Base-by-base conservation (phyloP, 2,888 invertebrate species). In the Troides oblongomaculatus region DNA sequence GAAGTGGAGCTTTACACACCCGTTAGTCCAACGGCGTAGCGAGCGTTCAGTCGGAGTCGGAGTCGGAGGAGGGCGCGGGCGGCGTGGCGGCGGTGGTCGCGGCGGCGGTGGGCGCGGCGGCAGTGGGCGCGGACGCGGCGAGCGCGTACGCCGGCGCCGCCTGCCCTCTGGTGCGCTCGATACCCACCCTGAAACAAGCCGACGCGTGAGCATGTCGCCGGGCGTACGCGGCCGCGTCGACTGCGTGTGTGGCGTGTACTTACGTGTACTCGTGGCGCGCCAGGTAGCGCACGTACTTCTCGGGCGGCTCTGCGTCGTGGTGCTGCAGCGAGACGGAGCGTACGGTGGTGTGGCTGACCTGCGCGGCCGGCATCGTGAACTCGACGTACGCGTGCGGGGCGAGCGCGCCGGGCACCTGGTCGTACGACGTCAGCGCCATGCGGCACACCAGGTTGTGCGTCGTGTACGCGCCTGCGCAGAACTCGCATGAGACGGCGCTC, bases 341-440 rank as follows among this genome's bases (percentile, higher is more conserved):
- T 76, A 99, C 97, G 56, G 99, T 99, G 68, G 98, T 98, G 89
- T 99, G 99, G 71, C 98, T 98, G 66, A 95, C 96, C 82, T 98
- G 98, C 6, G 97, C 97, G 68, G 98, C 97, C 53, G 99, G 99
- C 99, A 99, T 99, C 63, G 98, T 99, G 90, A 99, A 99, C 90
- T 99, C 99, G 50, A 99, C 98, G 84, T 95, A 95, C 77, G 97
- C 97, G 68, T 95, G 96, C 76, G 96, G 96, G 72, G 98, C 96
- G 85, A 99, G 94, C 86, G 97, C 96, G 74, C 97, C 98, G 39
- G 99, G 99, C 83, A 99, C 95, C 92, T 99, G 97, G 92, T 99
- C 99, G 93, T 97, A 99, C 63, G 98, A 98, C 30, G 99, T 99
- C 75, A 99, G 94, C 73, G 98, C 97, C 94, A 99, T 96, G 73